phyloP scores from a whole-genome alignment of 1,140 invertebrate genomes.

The Drosophila ironensis region DNA sequence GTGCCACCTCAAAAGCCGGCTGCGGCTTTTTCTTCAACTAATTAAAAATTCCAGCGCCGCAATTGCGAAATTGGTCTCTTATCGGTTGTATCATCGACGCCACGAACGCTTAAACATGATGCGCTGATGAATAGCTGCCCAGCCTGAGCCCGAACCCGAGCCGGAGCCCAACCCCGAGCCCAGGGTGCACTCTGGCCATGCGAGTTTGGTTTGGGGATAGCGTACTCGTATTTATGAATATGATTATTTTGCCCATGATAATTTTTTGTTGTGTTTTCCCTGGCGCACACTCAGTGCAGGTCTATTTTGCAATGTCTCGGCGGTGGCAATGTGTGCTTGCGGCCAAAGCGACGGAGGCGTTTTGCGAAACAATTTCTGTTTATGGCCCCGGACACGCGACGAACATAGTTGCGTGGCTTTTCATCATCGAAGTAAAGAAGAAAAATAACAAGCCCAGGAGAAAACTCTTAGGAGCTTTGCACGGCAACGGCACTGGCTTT shows the following conservation, averaged over 20 bases:
- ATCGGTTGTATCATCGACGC: slow-evolving; percentile 80
- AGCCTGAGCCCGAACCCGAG: slow-evolving; percentile 38
- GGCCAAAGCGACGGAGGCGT: slow-evolving; percentile 71
- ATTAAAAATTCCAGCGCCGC: slow-evolving; percentile 78
- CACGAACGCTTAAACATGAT: slow-evolving; percentile 74
- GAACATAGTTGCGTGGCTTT: slow-evolving; percentile 37
- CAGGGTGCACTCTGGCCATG: no score
- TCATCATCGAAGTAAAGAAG: slow-evolving; percentile 37
- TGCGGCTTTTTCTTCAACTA: slow-evolving; percentile 57
- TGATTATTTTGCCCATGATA: slow-evolving; percentile 72
- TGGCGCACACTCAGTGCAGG: slow-evolving; percentile 32
- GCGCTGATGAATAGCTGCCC: slow-evolving; percentile 78
- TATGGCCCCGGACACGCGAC: slow-evolving; percentile 72
- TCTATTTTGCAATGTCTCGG: slow-evolving; percentile 53
- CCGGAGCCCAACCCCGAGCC: no score
- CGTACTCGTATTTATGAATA: slow-evolving; percentile 74
- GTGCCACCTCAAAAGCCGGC: slow-evolving; percentile 6
- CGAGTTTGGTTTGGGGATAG: background rate
- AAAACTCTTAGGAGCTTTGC: slow-evolving; percentile 29
- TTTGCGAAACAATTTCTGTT: slow-evolving; percentile 76
- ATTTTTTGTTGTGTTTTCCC: slow-evolving; percentile 47
- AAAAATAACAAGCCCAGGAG: slow-evolving; percentile 26
- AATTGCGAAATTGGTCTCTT: slow-evolving; percentile 81
- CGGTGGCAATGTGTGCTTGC: no score
- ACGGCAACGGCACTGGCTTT: background rate